Conservation (phyloP, 2,888 invertebrate species). For the Sphaerophoria rueppellii region DNA sequence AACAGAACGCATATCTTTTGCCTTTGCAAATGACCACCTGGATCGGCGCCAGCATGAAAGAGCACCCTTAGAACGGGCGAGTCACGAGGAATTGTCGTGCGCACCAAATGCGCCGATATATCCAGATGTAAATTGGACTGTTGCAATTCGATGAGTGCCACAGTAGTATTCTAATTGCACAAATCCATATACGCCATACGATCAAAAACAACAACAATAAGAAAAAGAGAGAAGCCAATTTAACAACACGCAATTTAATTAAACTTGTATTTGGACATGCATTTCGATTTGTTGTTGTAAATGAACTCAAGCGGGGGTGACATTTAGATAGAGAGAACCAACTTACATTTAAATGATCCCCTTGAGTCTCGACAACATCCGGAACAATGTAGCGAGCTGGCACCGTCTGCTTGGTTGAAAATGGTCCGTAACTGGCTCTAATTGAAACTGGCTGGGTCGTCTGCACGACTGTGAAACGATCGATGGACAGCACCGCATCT, state of each 20-base stretch:
- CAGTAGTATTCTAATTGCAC: conserved; percentile 83
- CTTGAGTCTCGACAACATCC: conserved; percentile 87
- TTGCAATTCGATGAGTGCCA: conserved; percentile 85
- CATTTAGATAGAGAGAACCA: not conserved
- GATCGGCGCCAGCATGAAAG: conserved; percentile 95
- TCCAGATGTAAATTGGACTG: conserved; percentile 90
- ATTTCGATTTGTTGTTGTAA: conserved; percentile 40
- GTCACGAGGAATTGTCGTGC: conserved; percentile 92
- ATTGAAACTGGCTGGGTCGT: conserved; percentile 95
- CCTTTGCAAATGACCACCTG: conserved; percentile 90
- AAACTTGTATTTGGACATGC: conserved; percentile 44
- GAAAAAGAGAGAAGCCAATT: not conserved
- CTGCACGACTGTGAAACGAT: conserved; percentile 95
- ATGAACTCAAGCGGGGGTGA: conserved; percentile 32
- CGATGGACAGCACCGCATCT: conserved; percentile 90
- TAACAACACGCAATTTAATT: conserved; percentile 52
- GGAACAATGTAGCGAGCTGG: conserved; percentile 94
- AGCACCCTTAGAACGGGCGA: conserved; percentile 95
- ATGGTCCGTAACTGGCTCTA: conserved; percentile 95
- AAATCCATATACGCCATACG: conserved; percentile 18
- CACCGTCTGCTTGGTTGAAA: conserved; percentile 96
- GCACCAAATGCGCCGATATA: conserved; percentile 97
- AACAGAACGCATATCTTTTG: conserved; percentile 91
- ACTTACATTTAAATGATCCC: conserved; percentile 80
- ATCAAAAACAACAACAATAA: conserved; percentile 3